Evolutionary conservation across 2,113 vertebrate genomes (phyloP), one percentile per base, ranked within the genome.

Genomic region (Shinisaurus crocodilurus): DNA sequence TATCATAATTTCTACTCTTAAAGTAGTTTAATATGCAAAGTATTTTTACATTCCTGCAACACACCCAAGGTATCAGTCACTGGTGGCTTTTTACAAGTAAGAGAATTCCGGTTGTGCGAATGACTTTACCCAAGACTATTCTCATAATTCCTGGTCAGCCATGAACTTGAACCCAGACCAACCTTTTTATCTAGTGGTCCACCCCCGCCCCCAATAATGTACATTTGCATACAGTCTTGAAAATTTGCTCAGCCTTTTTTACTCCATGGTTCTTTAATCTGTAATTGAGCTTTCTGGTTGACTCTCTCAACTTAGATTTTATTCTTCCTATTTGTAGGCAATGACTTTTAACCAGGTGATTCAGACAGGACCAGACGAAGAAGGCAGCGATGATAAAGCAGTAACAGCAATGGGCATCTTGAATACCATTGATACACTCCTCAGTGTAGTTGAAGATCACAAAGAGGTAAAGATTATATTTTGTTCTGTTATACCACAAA

Each of bases 281-380:
- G 16, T 65, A 63, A 25, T 83, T 40, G 27, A 67, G 34, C 40
- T 88, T 10, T 40, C 60, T 88, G 25, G 85, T 16, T 90, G 3
- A 43, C 1, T 79, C 34, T 23, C 37, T 57, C 90, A 75, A 63
- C 75, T 50, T 25, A 57, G 65, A 87, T 94, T 96, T 29, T 95
- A 3, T 86, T 95, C 0, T 92, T 95, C 1, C 0, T 89, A 0
- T 40, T 54, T 93, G 54, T 95, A 99, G 99, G 99, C 99, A 57
- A 99, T 99, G 99, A 99, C 99, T 70, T 99, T 99, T 97, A 99
- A 99, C 96, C 98, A 99, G 94, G 99, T 99, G 91, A 99, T 99
- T 95, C 99, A 99, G 96, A 99, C 99, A 1, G 99, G 99, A 32
- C 98, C 99, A 34, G 99, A 99, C 89, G 99, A 99, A 97, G 99